These are phyloP conservation scores for Vidua chalybeata DNA, from an alignment of 2,113 vertebrate genomes.

Conservation along the genomic window DNA sequence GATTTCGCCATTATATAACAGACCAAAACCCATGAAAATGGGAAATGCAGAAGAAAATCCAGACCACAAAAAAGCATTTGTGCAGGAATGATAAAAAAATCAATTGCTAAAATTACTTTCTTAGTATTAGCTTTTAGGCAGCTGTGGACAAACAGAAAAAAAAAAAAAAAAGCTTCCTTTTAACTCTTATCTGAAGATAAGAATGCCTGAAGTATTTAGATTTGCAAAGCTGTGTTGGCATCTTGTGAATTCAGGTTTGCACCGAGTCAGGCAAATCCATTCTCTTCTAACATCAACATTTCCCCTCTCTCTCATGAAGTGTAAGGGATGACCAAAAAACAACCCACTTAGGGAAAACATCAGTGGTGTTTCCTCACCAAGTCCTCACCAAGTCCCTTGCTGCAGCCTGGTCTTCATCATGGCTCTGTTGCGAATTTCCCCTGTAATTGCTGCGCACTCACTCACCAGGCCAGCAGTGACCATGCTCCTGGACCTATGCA, in stretches of 20 bases:
- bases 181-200: not conserved
- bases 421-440: not conserved
- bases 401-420: not conserved
- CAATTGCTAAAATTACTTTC: not conserved
- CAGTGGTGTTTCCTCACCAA: not conserved
- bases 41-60: conserved; percentile 8
- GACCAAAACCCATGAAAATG: conserved; percentile 48
- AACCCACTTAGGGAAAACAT: not conserved
- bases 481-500: fast-evolving
- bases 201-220: not conserved
- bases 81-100: not conserved
- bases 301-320: not conserved
- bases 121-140: not conserved
- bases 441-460: not conserved
- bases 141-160: not conserved
- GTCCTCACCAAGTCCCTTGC: not conserved
- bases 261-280: not conserved
- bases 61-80: not conserved
- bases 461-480: fast-evolving
- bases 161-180: not conserved
- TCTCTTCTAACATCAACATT: not conserved
- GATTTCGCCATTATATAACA: conserved; percentile 60
- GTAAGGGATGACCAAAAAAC: not conserved
- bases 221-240: not conserved
- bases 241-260: not conserved